A percentile compares a stretch with the other conserved stretches of the same genome.
phyloP scores from a whole-genome alignment of 2,888 invertebrate species.

The Onchidella celtica region DNA sequence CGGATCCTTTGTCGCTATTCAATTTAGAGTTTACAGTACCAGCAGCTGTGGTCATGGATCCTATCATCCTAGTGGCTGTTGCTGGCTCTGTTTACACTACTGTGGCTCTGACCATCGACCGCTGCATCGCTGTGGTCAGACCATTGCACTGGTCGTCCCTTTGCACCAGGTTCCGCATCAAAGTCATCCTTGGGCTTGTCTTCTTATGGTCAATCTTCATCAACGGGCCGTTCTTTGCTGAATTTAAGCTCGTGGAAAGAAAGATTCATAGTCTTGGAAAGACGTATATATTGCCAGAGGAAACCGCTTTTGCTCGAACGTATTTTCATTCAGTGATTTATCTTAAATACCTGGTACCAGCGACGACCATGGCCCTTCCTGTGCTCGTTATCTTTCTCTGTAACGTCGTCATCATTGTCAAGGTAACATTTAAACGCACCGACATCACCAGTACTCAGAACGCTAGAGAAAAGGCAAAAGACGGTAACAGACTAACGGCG shows the following conservation, averaged over 20 bases:
- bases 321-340: slow-evolving; percentile 10
- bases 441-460: neutral
- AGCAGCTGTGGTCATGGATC: slow-evolving; percentile 16
- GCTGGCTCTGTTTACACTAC: slow-evolving; percentile 35
- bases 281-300: neutral
- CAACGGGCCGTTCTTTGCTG: slow-evolving; percentile 4
- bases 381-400: neutral
- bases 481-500: slow-evolving; percentile 23
- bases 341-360: slow-evolving; percentile 3
- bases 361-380: neutral
- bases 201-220: neutral
- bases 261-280: neutral
- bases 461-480: neutral
- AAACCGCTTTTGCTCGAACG: neutral
- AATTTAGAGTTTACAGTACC: slow-evolving; percentile 12
- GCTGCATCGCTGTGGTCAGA: slow-evolving; percentile 23
- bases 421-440: neutral
- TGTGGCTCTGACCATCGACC: slow-evolving; percentile 31
- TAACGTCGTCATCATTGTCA: slow-evolving; percentile 17
- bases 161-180: slow-evolving; percentile 8
- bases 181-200: neutral
- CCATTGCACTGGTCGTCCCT: slow-evolving; percentile 4
- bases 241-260: neutral
- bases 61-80: neutral
- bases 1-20: slow-evolving; percentile 6